A percentile compares a stretch with the other conserved stretches of the same genome.
Evolutionary conservation across 2,797 vertebrate genomes (phyloP).

Genomic region (Phaenicophaeus curvirostris): DNA sequence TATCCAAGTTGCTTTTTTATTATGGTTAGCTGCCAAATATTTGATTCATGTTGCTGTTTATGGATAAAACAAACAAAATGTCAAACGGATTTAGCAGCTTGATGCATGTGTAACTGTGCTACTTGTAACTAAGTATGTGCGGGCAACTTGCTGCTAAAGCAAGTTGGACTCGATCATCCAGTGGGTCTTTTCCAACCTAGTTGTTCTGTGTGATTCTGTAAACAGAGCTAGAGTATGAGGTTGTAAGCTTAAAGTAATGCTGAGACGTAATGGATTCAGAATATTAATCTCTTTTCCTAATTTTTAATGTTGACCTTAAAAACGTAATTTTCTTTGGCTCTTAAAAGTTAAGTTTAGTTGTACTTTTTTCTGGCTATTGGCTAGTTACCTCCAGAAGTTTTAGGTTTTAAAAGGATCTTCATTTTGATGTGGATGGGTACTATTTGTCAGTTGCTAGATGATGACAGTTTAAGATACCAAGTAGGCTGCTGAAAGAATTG

Average conservation of each 20-base stretch:
- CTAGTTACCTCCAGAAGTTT: not conserved
- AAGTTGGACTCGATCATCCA: too few species aligned
- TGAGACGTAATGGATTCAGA: not conserved
- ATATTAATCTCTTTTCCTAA: not conserved
- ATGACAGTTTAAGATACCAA: not conserved
- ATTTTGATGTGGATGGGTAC: not conserved
- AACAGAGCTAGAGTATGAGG: not conserved
- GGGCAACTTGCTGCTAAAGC: not conserved
- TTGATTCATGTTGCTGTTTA: not conserved
- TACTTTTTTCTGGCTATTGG: not conserved
- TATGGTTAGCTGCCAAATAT: not conserved
- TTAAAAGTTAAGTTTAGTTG: not conserved
- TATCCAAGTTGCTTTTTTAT: not conserved
- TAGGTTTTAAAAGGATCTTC: not conserved
- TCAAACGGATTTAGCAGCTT: not conserved
- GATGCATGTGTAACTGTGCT: not conserved
- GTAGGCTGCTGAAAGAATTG: not conserved
- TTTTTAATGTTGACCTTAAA: not conserved
- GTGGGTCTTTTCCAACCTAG: too few species aligned
- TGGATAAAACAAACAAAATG: not conserved
- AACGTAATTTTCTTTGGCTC: not conserved
- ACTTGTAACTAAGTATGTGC: not conserved
- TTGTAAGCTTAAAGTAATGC: not conserved
- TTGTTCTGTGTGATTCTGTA: too few species aligned
- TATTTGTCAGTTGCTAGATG: not conserved